These are phyloP conservation scores for Metopolophium dirhodum DNA, from an alignment of 1,140 invertebrate species.

Conservation along the genomic window DNA sequence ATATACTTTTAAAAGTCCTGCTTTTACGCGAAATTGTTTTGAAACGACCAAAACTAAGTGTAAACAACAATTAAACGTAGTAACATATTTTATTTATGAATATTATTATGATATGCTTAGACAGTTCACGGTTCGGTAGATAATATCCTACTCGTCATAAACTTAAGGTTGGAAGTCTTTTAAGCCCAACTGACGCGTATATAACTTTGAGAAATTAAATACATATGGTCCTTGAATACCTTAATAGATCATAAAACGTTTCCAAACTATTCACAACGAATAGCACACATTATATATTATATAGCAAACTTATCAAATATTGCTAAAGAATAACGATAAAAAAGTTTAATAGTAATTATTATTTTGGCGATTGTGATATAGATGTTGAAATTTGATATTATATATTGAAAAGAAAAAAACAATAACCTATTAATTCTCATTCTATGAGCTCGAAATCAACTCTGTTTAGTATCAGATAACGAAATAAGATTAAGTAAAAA, in stretches of 20 bases:
- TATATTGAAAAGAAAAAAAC: too few species aligned
- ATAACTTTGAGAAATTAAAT: slow-evolving; percentile 10
- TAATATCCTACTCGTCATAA: neutral
- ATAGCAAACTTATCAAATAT: too few species aligned
- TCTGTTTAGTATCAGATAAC: too few species aligned
- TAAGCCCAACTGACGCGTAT: neutral
- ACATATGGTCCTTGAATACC: neutral
- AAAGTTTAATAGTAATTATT: too few species aligned
- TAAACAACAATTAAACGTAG: slow-evolving; percentile 28
- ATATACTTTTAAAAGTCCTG: neutral
- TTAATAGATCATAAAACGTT: neutral
- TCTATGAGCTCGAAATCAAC: too few species aligned
- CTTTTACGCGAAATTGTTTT: neutral
- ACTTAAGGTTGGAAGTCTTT: neutral
- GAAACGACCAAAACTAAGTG: neutral
- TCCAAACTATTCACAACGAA: too few species aligned
- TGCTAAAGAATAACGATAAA: too few species aligned
- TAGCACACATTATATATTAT: too few species aligned
- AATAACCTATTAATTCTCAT: too few species aligned
- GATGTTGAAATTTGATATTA: too few species aligned
- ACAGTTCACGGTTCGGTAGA: slow-evolving; percentile 1
- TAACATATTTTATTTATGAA: slow-evolving; percentile 32
- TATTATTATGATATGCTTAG: slow-evolving; percentile 18
- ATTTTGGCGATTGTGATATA: too few species aligned
- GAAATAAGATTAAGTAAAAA: too few species aligned